Evolutionary conservation across 2,888 invertebrate species (phyloP), one percentile per base, ranked within the genome.

Genomic region (Ochlodes sylvanus): DNA sequence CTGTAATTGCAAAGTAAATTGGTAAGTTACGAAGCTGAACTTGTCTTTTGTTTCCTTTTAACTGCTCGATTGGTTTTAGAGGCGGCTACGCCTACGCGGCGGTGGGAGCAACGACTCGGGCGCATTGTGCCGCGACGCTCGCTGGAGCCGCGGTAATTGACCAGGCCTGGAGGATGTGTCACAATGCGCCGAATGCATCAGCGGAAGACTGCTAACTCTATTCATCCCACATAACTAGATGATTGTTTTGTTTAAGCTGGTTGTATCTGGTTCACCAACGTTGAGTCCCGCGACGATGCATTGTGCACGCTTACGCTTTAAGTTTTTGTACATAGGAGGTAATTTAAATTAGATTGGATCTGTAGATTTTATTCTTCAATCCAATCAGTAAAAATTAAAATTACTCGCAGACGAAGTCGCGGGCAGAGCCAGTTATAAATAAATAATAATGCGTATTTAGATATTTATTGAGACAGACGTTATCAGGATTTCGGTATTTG

Each of bases 151-250:
- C 21, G 0, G 32, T 27, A 58, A 66, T 66, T 66, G 65, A 58
- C 41, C 41, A 50, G n/a, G 57, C 57, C 57, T 27, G n/a, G 58
- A 50, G 65, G 65, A 65, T 60, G 65, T 42, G 17, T 38, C 65
- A 66, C 65, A 58, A 41, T 65, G 47, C 58, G 12, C 57, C n/a
- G n/a, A 38, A 17, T 47, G 65, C 65, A 44, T 15, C 58, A 58
- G 52, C 50, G 17, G 32, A 21, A 47, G 17, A 27, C 52, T 14
- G 1, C 21, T 14, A 17, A 14, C 42, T 17, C 17, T 17, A 50
- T 50, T 50, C 50, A 50, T 50, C 10, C 17, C 17, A 50, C 2
- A 7, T 50, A 10, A 50, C 10, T 19, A 19, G 10, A 19, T 19
- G 50, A 7, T 52, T 19, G 7, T 50, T 21, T 52, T 21, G 52